Base-by-base conservation (phyloP, 1,140 invertebrate species). In the Trichonephila inaurata region DNA sequence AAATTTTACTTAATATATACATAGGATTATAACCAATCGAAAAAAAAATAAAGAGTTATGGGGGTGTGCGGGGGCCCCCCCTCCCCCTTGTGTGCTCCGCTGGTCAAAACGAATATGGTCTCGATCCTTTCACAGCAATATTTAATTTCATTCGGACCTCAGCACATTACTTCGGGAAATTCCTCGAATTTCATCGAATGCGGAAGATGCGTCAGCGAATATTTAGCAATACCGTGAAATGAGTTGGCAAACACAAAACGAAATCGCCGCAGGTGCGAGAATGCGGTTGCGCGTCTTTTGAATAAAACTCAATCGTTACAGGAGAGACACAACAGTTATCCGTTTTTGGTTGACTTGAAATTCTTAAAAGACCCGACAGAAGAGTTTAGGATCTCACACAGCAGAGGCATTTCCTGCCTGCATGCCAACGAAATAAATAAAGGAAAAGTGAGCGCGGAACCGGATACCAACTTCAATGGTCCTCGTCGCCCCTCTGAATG, bases 301-400 rank as follows among this genome's bases (percentile, higher is more conserved):
- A 77, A 40, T 77, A 77, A 77, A 77, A 77, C 28, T 77, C 72
- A 16, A 40, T 77, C 72, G 33, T 18, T 28, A 28, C 66, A 28
- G 72, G 28, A 40, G 28, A 40, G 72, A 77, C 18, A 33, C 28
- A 72, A 24, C 69, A 72, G 24, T 24, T 8, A 77, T 12, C 28
- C 72, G 18, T 77, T 77, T 77, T 77, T 77, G 72, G 72, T 77
- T 77, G 24, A 77, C 72, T 77, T 33, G 28, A 28, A 77, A 77
- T 77, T 51, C 82, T 51, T 85, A 51, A 51, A 85, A 85, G 58
- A 85, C 82, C 82, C 21, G 58, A 60, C 58, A 85, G 58, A 85
- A 51, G 82, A 60, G 44, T 85, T 85, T 58, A 60, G 28, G 82
- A 85, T 85, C 58, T 85, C 82, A 24, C 44, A 33, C 77, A 82